Base-by-base conservation (phyloP, 2,888 invertebrate genomes). In the Polylopha cassiicola region DNA sequence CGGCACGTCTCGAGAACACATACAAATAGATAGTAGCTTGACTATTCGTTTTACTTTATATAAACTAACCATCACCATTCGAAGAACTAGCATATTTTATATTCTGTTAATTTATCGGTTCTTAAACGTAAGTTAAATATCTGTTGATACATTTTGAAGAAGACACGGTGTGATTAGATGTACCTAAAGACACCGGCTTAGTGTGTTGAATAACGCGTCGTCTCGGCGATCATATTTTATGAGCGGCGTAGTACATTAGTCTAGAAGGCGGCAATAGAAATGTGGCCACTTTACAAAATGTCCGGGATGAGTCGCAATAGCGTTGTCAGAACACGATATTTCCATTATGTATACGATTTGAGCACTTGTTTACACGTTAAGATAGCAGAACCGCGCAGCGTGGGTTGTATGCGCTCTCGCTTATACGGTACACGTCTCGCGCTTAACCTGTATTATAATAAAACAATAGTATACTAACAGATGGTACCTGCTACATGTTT, bases 281-380 rank as follows among this genome's bases (percentile, higher is more conserved):
- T 73, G 74, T 69, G 75, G 72, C 75, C 82, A 81, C 82, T 84
- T 80, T 80, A 82, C 80, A 80, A 81, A 84, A 75, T 78, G 84
- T 79, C 79, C 80, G 73, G 80, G 80, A 81, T 77, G 85, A 80
- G 79, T 70, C 75, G 80, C 76, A 82, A 84, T 84, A 82, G 74
- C 80, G 79, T 78, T 80, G 80, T 81, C 80, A 76, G 80, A 82
- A 85, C 84, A 85, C 80, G 84, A 82, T 84, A 84, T 84, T 84
- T 80, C 84, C 85, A 85, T 85, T 84, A 85, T 79, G 84, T 84
- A 84, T 85, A 85, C 84, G 82, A 85, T 84, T 82, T 80, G 80
- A 85, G 77, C 73, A 73, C 76, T 77, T 78, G 77, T 84, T 82
- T 82, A 84, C 81, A 79, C 73, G 75, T 77, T 79, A 79, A 84